Base-by-base conservation (phyloP, 2,888 invertebrate species). In the Neria commutata region DNA sequence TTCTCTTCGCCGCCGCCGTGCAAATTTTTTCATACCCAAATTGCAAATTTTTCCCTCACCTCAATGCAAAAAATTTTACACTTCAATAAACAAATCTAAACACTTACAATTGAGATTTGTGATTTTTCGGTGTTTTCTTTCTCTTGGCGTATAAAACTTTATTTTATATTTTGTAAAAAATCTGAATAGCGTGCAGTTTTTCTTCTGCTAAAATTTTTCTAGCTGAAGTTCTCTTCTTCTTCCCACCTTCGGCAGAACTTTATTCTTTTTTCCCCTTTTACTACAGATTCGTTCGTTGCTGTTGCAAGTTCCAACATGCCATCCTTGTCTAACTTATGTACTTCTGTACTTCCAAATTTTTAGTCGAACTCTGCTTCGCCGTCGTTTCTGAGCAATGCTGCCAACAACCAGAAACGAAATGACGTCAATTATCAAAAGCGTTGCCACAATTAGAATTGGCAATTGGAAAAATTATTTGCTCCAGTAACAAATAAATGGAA, bases 161-260 rank as follows among this genome's bases (percentile, higher is more conserved):
- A 23, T n/a, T n/a, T n/a, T n/a, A n/a, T n/a, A n/a, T n/a, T n/a
- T n/a, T 63, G 61, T 67, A 70, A 74, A 68, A 65, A 71, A 75
- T 71, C 70, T 74, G 70, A 71, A 72, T 74, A 67, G 73, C 74
- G 68, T 73, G 73, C 71, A 71, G 67, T 68, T 67, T 71, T 61
- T 65, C 64, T 60, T 59, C 71, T 75, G 71, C 73, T 75, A 71
- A 69, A 71, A 73, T 69, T 67, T 61, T 64, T 65, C 63, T 61
- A 47, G 58, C 55, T 55, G 63, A 54, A 59, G 42, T 49, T 45
- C 50, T 19, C 33, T 21, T 11, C 11, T 8, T 6, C 50, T 49
- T 45, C 50, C 17, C 33, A 11, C 29, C 11, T 8, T 6, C 6
- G 29, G 16, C 6, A 37, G n/a, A 37, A 37, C 6, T 37, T 37